Conservation (phyloP, 1,140 invertebrate genomes). For the Eueides isabella region DNA sequence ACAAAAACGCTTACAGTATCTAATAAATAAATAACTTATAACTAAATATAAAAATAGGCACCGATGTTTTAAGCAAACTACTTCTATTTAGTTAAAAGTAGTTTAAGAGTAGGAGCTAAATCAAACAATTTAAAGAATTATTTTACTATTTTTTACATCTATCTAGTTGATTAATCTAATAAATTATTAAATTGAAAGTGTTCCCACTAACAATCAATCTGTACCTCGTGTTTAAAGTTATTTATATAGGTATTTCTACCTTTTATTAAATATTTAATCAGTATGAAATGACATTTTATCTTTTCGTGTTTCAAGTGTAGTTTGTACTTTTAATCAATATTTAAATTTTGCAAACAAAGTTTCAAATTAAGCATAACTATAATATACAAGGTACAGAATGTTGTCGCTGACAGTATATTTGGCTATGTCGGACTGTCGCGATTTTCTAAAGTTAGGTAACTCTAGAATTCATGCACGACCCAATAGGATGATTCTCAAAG, state of each 20-base stretch:
- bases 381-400: constrained; percentile 56
- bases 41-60: constrained; percentile 53
- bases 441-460: constrained; percentile 48
- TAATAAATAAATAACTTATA: constrained; percentile 45
- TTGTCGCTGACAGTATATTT: constrained; percentile 47
- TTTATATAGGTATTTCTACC: neutral
- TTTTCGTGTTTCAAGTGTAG: neutral
- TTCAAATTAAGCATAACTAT: neutral
- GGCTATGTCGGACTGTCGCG: constrained; percentile 56
- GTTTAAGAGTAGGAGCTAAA: constrained; percentile 31
- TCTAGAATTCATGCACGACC: constrained; percentile 67
- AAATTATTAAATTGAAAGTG: constrained; percentile 40
- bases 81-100: constrained; percentile 44
- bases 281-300: neutral
- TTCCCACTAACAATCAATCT: constrained; percentile 19
- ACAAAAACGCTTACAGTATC: constrained; percentile 31
- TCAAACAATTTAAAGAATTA: constrained; percentile 39
- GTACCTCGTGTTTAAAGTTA: constrained; percentile 29
- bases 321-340: constrained; percentile 4
- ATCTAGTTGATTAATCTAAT: constrained; percentile 42
- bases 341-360: neutral
- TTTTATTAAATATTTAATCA: no score
- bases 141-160: constrained; percentile 42
- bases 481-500: constrained; percentile 80
- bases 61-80: constrained; percentile 57